Conservation (phyloP, 2,113 vertebrate genomes). For the Fukomys damarensis region DNA sequence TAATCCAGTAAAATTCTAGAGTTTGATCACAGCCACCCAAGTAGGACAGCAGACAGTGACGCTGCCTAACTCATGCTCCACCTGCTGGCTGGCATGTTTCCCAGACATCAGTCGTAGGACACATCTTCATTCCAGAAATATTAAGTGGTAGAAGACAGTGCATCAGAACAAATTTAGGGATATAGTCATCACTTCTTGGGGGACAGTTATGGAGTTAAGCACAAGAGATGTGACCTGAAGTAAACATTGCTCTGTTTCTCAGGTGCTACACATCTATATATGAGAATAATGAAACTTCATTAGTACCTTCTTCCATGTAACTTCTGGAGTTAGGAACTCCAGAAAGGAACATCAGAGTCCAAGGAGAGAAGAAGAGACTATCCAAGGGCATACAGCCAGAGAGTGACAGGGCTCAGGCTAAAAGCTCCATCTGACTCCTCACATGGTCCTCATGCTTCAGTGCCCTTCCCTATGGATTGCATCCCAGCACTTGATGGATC, state of each 20-base stretch:
- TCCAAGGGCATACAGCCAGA: neutral
- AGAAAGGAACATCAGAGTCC: neutral
- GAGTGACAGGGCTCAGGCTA: neutral
- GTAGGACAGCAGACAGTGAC: neutral
- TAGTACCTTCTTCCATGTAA: neutral
- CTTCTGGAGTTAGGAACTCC: neutral
- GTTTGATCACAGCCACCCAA: neutral
- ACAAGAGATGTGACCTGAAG: neutral
- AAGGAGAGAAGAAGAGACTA: neutral
- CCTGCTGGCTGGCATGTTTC: neutral
- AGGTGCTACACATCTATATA: neutral
- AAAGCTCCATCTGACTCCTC: neutral
- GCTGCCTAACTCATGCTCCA: neutral
- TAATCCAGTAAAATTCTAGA: neutral
- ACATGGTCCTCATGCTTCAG: neutral
- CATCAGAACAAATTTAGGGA: neutral
- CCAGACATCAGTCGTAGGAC: neutral
- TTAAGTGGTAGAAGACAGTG: neutral
- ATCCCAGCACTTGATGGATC: neutral
- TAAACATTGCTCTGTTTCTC: neutral
- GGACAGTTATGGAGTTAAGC: neutral
- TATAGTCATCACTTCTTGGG: neutral
- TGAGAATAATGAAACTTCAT: neutral
- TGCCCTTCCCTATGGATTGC: neutral
- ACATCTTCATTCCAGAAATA: slow-evolving; percentile 24